Percentiles rank a stretch among this genome's conserved stretches.
Evolutionary conservation across 2,797 vertebrate species (phyloP).

Genomic region (Gephyroberyx darwinii): DNA sequence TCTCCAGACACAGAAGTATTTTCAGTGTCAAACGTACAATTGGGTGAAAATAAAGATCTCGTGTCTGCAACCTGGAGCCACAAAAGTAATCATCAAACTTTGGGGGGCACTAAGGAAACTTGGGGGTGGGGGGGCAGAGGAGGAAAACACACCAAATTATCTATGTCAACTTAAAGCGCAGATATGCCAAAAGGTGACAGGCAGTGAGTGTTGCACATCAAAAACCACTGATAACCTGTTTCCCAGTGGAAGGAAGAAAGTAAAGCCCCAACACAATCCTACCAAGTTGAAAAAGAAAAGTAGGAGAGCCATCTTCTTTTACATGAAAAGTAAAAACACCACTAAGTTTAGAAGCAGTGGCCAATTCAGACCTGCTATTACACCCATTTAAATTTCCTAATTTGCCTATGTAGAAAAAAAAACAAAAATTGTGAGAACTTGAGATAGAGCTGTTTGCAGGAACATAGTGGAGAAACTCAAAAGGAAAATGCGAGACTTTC

Average conservation of each 20-base stretch:
- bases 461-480: constrained; percentile 42
- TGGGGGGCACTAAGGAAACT: constrained; percentile 6
- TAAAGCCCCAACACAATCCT: constrained; percentile 24
- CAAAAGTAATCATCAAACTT: constrained; percentile 62
- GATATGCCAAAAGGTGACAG: constrained; percentile 35
- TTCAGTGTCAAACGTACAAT: constrained; percentile 45
- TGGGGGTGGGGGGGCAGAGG: neutral
- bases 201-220: constrained; percentile 33
- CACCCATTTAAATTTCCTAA: constrained; percentile 7
- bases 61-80: constrained; percentile 64
- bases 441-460: constrained; percentile 40
- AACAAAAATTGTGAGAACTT: constrained; percentile 20
- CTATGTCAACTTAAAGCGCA: neutral
- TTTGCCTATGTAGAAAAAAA: constrained; percentile 3
- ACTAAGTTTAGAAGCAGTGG: constrained; percentile 25
- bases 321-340: constrained; percentile 4
- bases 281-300: neutral
- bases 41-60: constrained; percentile 45
- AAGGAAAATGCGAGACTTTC: constrained; percentile 45
- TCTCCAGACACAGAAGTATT: constrained; percentile 45
- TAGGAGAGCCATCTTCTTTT: neutral
- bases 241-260: constrained; percentile 25
- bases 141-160: constrained; percentile 25
- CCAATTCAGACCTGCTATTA: neutral
- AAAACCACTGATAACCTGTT: constrained; percentile 38